A percentile compares a stretch with the other conserved stretches of the same genome.
phyloP scores from a whole-genome alignment of 1,140 invertebrate genomes.

The Adoxophyes honmai region DNA sequence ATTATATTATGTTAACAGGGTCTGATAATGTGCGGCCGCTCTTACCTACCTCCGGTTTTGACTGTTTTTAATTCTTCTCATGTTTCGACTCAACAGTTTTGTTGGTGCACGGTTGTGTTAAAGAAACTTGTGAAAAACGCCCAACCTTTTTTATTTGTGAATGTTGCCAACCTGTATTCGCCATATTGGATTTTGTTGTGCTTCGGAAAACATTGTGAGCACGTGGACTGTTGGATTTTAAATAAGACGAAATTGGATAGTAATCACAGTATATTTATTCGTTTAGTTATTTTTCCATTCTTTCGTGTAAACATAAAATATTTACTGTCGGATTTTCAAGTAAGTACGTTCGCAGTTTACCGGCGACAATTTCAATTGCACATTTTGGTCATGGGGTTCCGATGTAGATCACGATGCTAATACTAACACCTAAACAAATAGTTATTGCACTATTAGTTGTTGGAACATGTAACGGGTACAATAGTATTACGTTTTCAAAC shows the following conservation, averaged over 20 bases:
- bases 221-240: slow-evolving; percentile 72
- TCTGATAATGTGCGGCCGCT: no score
- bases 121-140: background rate
- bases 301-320: slow-evolving; percentile 36
- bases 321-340: slow-evolving; percentile 44
- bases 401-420: slow-evolving; percentile 29
- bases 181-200: slow-evolving; percentile 78
- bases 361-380: slow-evolving; percentile 44
- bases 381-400: slow-evolving; percentile 48
- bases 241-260: slow-evolving; percentile 65
- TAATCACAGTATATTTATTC: slow-evolving; percentile 46
- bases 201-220: slow-evolving; percentile 77
- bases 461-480: background rate
- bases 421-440: slow-evolving; percentile 28
- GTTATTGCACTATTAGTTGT: slow-evolving; percentile 10
- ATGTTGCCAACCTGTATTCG: slow-evolving; percentile 55
- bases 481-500: slow-evolving; percentile 32
- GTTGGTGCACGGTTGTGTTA: no score
- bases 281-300: slow-evolving; percentile 38
- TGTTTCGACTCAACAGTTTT: slow-evolving; percentile 3
- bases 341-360: slow-evolving; percentile 49
- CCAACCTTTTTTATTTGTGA: slow-evolving; percentile 22
- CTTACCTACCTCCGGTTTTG: no score
- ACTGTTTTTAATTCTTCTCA: background rate
- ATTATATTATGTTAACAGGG: no score